Percentiles rank a stretch among this genome's conserved stretches.
Conservation (phyloP, 2,113 vertebrate genomes). For the Parus major region DNA sequence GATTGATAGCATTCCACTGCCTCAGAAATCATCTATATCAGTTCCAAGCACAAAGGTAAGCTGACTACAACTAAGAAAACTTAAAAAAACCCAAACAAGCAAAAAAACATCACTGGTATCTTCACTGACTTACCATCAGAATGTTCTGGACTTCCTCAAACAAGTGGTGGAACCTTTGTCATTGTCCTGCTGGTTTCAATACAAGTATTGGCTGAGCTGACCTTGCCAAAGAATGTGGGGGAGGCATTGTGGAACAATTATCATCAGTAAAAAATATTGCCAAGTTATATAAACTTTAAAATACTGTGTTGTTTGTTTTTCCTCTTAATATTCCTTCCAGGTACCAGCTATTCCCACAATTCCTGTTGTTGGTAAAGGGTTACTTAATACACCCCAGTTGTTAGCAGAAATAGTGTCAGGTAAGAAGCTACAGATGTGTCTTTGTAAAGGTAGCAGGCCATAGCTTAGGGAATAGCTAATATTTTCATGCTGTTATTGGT, state of each 20-base stretch:
- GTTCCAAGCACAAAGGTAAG: conserved; percentile 80
- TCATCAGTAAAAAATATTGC: not conserved
- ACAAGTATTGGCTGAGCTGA: not conserved
- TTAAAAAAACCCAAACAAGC: not conserved
- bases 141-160: not conserved
- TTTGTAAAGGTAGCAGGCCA: not conserved
- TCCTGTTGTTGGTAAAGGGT: conserved; percentile 50
- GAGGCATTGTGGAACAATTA: not conserved
- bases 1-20: conserved; percentile 87
- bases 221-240: not conserved
- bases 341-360: conserved; percentile 61
- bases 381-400: conserved; percentile 68
- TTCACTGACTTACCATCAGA: not conserved
- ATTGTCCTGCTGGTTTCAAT: not conserved
- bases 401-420: conserved; percentile 81
- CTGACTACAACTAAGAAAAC: not conserved
- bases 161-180: not conserved
- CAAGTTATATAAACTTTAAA: not conserved
- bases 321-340: conserved; percentile 39
- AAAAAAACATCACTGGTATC: not conserved
- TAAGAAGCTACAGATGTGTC: not conserved
- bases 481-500: not conserved
- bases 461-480: not conserved
- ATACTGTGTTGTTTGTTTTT: not conserved
- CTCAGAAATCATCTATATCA: conserved; percentile 66